A percentile compares a stretch with the other conserved stretches of the same genome.
phyloP scores from a whole-genome alignment of 2,888 invertebrate genomes.

The Mesorhabditis belari region DNA sequence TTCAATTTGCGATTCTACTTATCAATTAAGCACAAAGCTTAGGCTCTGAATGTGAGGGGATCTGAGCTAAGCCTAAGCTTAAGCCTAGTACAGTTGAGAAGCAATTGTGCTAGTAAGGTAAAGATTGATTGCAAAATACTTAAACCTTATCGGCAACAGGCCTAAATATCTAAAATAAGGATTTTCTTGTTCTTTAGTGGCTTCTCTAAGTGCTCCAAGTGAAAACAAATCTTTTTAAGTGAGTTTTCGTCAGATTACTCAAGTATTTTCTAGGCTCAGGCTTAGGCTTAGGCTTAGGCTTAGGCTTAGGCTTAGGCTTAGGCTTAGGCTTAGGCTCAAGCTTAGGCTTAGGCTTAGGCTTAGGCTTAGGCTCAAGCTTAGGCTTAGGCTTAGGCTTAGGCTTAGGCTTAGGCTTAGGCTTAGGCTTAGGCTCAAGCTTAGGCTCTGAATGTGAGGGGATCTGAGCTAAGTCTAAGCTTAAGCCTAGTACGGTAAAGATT shows the following conservation, averaged over 20 bases:
- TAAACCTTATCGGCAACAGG: too few relatives aligned
- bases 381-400: background rate
- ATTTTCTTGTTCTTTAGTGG: too few relatives aligned
- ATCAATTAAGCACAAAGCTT: background rate
- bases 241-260: background rate
- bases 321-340: background rate
- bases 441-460: too few relatives aligned
- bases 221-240: background rate
- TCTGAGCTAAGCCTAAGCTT: background rate
- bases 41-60: too few relatives aligned
- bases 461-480: too few relatives aligned
- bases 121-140: too few relatives aligned
- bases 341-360: background rate
- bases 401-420: background rate
- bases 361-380: background rate
- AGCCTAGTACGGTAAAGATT: too few relatives aligned
- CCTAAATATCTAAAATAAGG: too few relatives aligned
- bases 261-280: background rate
- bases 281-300: background rate
- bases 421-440: background rate
- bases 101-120: background rate
- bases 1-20: background rate
- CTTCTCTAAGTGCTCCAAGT: too few relatives aligned
- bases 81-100: background rate
- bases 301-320: background rate